A percentile compares a stretch with the other conserved stretches of the same genome.
phyloP scores from a whole-genome alignment of 2,113 vertebrate genomes.

The Egretta garzetta region DNA sequence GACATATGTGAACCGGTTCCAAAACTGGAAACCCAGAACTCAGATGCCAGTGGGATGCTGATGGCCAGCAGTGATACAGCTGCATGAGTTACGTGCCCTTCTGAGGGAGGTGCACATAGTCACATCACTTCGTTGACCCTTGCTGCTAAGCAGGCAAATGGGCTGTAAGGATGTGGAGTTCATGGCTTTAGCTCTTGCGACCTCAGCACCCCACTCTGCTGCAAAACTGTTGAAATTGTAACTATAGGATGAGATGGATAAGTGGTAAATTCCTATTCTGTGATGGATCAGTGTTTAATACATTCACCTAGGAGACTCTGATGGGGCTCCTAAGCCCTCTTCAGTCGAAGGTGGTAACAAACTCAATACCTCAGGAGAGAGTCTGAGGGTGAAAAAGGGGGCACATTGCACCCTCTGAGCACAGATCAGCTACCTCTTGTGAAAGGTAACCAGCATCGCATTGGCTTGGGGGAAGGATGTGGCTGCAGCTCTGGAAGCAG shows the following conservation, averaged over 20 bases:
- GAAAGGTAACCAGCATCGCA: rapidly evolving
- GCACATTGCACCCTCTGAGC: rapidly evolving
- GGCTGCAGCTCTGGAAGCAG: not conserved
- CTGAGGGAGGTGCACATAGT: not conserved
- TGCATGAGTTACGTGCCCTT: rapidly evolving
- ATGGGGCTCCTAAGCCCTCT: not conserved
- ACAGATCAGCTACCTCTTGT: not conserved
- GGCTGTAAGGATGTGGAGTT: not conserved
- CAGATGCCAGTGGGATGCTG: not conserved
- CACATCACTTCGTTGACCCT: not conserved
- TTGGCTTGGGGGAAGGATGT: not conserved
- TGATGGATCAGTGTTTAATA: not conserved
- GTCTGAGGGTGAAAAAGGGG: not conserved
- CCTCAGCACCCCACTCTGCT: not conserved
- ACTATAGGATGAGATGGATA: rapidly evolving
- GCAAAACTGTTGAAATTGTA: not conserved
- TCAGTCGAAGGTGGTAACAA: not conserved
- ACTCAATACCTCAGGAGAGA: not conserved
- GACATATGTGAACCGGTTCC: not conserved
- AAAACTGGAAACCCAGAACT: not conserved
- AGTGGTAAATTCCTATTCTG: not conserved
- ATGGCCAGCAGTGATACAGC: not conserved
- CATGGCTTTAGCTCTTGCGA: not conserved
- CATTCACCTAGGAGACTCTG: rapidly evolving
- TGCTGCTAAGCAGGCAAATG: not conserved